phyloP scores from a whole-genome alignment of 2,113 vertebrate species.

The Eonycteris spelaea region DNA sequence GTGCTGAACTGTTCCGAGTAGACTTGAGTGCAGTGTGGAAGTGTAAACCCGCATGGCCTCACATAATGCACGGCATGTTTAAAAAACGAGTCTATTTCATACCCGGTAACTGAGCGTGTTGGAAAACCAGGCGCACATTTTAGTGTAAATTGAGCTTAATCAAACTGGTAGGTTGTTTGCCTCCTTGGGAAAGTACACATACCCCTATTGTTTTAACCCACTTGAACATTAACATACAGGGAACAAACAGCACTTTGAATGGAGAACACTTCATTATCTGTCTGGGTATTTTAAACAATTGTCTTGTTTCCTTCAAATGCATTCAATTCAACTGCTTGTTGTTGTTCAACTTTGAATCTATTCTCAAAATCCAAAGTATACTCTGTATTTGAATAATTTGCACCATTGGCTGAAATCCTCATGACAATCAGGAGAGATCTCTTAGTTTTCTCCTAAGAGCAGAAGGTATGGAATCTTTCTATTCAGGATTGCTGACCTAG shows the following conservation, averaged over 20 bases:
- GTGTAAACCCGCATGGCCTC: not conserved
- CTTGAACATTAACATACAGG: not conserved
- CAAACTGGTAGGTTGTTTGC: not conserved
- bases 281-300: not conserved
- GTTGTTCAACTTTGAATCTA: not conserved
- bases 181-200: not conserved
- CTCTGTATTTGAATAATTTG: not conserved
- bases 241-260: not conserved
- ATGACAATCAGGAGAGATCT: not conserved
- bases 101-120: not conserved
- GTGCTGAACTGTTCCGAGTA: accelerated
- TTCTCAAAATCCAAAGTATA: not conserved
- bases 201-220: not conserved
- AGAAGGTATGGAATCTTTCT: not conserved
- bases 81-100: not conserved
- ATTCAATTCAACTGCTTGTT: not conserved
- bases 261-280: not conserved
- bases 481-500: not conserved
- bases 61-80: not conserved
- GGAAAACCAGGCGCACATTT: not conserved
- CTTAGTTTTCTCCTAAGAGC: not conserved
- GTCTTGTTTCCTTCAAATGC: not conserved
- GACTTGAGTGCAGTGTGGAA: not conserved
- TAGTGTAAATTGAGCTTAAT: not conserved
- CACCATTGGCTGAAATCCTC: not conserved